Base-by-base conservation (phyloP, 1,140 invertebrate genomes). In the Mamestra configurata region DNA sequence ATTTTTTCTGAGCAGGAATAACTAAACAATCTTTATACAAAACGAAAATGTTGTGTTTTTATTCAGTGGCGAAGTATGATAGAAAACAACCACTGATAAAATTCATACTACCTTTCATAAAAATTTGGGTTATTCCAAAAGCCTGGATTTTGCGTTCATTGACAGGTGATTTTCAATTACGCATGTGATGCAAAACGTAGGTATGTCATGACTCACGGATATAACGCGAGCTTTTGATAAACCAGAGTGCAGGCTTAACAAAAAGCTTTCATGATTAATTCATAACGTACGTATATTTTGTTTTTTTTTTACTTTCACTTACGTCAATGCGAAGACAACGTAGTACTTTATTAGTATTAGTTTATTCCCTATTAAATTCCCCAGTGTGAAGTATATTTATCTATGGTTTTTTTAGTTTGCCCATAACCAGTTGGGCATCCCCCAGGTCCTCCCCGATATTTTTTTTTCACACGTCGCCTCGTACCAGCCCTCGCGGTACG, bases 221-320 rank as follows among this genome's bases (percentile, higher is more conserved):
- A 31, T 31, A 37, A 61, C 24, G 15, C 15, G 59, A 7, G 1
- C 59, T 61, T 15, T 18, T 35, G 27, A 27, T 31, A 27, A 59
- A 11, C 13, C 8, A 10, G n/a, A 55, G 53, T 55, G 53, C 1
- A 55, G 59, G 4, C 5, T 61, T 18, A n/a, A 61, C 59, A 11
- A 13, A 61, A 61, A 61, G 24, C 0, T 59, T 35, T 35, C 35
- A 15, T 59, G 24, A 59, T 59, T 59, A 27, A 59, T 59, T 59
- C 15, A 59, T 53, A 20, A 0, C 4, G 11, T 20, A 20, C 2
- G 0, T 53, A 53, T 18, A 53, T 0, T 22, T 20, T 24, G 8
- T 22, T 22, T 18, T 15, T 18, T n/a, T 51, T 51, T n/a, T 51
- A 15, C n/a, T 51, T 51, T n/a, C n/a, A 4, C 15, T 5, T 5